phyloP scores from a whole-genome alignment of 2,888 invertebrate species.

The Cerastis rubricosa region DNA sequence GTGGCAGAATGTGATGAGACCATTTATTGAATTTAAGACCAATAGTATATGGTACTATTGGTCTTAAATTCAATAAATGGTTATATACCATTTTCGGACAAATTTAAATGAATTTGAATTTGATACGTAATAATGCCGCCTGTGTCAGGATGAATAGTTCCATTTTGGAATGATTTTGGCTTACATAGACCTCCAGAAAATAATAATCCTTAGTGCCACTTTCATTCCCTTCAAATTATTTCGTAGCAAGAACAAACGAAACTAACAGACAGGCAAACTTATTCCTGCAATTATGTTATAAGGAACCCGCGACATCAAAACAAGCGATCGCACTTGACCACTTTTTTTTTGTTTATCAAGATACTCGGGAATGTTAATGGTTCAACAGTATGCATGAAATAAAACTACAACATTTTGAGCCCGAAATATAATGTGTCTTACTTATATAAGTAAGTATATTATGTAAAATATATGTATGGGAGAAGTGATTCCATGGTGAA shows the following conservation, averaged over 20 bases:
- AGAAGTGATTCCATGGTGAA: neutral
- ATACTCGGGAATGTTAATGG: slow-evolving; percentile 55
- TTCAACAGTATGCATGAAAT: slow-evolving; percentile 38
- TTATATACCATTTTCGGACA: no score
- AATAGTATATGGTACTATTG: no score
- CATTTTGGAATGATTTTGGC: no score
- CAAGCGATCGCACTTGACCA: neutral
- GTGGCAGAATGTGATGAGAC: no score
- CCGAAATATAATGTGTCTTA: slow-evolving; percentile 26
- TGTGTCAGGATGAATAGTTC: no score
- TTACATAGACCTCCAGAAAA: no score
- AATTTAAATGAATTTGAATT: no score
- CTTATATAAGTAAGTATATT: neutral
- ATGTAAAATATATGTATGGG: neutral
- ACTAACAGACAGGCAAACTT: neutral
- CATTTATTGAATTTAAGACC: no score
- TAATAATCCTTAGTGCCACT: no score
- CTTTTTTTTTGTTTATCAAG: slow-evolving; percentile 30
- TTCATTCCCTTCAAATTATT: neutral
- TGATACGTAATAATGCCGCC: no score
- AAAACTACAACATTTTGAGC: slow-evolving; percentile 52
- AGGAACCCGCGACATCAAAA: neutral
- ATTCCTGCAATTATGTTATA: neutral
- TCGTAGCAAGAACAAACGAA: neutral
- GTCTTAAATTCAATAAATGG: no score